These are phyloP conservation scores for Lottia gigantea DNA, from an alignment of 2,888 invertebrate species.

Conservation along the genomic window DNA sequence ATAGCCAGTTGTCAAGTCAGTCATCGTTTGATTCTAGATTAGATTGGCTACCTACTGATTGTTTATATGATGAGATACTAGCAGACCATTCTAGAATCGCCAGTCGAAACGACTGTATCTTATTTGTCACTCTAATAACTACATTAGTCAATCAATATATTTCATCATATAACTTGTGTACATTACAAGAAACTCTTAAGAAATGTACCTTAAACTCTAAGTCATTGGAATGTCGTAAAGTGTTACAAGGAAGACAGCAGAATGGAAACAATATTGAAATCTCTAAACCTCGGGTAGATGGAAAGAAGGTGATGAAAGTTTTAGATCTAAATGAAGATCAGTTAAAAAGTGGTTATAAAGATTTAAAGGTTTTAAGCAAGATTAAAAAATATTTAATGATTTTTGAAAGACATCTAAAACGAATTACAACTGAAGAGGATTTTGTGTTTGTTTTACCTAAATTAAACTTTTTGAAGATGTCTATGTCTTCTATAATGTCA, in stretches of 20 bases:
- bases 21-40: conserved; percentile 21
- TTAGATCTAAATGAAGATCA: not conserved
- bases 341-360: not conserved
- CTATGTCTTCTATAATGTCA: not conserved
- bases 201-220: not conserved
- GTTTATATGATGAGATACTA: conserved; percentile 40
- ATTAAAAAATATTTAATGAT: not conserved
- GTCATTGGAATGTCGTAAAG: not conserved
- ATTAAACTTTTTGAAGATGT: not conserved
- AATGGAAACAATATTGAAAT: not conserved
- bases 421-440: not conserved
- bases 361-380: not conserved
- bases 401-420: not conserved
- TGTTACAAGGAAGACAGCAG: not conserved
- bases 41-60: conserved; percentile 32
- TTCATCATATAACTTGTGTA: not conserved
- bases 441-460: not conserved
- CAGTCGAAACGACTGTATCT: not conserved
- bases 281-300: not conserved
- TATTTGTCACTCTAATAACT: not conserved
- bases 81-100: conserved; percentile 13
- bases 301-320: not conserved
- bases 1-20: not conserved
- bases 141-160: not conserved
- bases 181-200: not conserved